Percentiles rank a stretch among this genome's conserved stretches.
phyloP scores from a whole-genome alignment of 2,113 vertebrate species.

The Melanerpes aurifrons region DNA sequence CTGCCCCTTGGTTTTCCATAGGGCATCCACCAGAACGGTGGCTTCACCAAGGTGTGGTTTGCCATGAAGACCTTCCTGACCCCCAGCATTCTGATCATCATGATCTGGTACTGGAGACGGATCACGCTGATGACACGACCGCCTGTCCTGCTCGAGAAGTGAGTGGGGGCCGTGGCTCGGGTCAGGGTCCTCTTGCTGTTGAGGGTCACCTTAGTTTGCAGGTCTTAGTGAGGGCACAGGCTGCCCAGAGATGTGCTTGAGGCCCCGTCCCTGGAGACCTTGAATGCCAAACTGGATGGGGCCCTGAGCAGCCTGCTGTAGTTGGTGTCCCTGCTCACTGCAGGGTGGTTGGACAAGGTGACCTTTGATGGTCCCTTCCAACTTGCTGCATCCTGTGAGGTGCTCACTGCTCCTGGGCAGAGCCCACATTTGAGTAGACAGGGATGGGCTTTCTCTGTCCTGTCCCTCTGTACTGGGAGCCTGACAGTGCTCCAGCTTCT shows the following conservation, averaged over 20 bases:
- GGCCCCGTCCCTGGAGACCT: too few species aligned
- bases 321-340: too few species aligned
- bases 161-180: constrained; percentile 59
- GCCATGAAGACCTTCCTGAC: constrained; percentile 99
- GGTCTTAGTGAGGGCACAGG: too few species aligned
- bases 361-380: too few species aligned
- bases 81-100: constrained; percentile 93
- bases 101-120: constrained; percentile 98
- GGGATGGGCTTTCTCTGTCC: not conserved
- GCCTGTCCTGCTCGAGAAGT: constrained; percentile 98
- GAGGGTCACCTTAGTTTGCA: too few species aligned
- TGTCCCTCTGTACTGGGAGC: not conserved
- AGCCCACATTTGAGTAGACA: accelerated
- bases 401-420: not conserved
- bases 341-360: too few species aligned
- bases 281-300: too few species aligned
- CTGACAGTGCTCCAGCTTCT: not conserved
- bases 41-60: constrained; percentile 98
- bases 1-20: constrained; percentile 41
- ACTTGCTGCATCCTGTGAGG: not conserved
- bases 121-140: constrained; percentile 93
- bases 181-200: too few species aligned
- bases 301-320: too few species aligned
- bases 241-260: too few species aligned
- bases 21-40: constrained; percentile 97